Evolutionary conservation across 2,797 vertebrate genomes (phyloP), one percentile per base, ranked within the genome.

Genomic region (Alauda arvensis): DNA sequence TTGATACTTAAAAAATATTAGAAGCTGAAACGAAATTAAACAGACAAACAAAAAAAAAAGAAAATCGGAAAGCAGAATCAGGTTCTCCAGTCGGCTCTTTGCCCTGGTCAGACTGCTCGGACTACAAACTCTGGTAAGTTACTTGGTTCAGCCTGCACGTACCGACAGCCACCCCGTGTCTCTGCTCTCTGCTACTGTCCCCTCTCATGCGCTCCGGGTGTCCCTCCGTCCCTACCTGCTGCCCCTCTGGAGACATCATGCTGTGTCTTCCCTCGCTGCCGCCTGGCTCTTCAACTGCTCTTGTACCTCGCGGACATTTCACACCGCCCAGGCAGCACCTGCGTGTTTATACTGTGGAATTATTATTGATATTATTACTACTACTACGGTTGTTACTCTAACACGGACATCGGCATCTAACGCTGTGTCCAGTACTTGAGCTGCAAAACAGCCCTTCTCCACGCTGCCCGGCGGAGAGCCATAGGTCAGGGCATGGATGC

Each of bases 191-290:
- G 14, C 45, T 3, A 0, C 15, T 2, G 52, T 2, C 4, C 28
- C 39, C 43, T 12, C 18, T 2, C 9, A 0, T 3, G 5, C 1
- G 3, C 34, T 16, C 23, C 31, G 31, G 8, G 12, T 7, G 40
- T 53, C 40, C 21, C 55, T 29, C 8, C 24, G 3, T 34, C 18
- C 13, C 29, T 29, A 10, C 9, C 20, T 4, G 49, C 59, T 3
- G 67, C 8, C 16, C 8, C 12, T 5, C 3, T 6, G 17, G 14
- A 3, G 13, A 2, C 15, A 3, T 31, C 24, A 3, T 20, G 0
- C 8, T 1, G 10, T 4, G 16, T 3, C 43, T 6, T 17, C 13
- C 29, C 33, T 14, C 37, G 9, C 42, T 68, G 33, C 20, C 9
- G 23, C 51, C 18, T 1, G 12, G 24, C 23, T 60, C 51, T 10